Evolutionary conservation across 2,797 vertebrate genomes (phyloP).

Genomic region (Amniataba percoides): DNA sequence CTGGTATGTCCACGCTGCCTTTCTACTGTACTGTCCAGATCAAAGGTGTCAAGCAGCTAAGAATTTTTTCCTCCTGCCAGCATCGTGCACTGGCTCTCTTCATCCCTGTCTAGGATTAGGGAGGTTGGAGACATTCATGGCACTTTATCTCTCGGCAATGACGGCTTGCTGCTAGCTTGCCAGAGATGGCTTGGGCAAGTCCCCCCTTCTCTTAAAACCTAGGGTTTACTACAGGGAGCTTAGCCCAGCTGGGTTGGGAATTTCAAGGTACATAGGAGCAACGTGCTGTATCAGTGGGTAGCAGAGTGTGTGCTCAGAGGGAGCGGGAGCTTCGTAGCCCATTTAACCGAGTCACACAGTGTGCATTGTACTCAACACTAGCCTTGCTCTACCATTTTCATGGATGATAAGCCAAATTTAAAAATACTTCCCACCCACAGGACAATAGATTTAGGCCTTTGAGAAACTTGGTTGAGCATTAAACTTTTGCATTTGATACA

Average conservation of each 20-base stretch:
- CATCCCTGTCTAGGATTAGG: constrained; percentile 80
- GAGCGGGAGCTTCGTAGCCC: constrained; percentile 60
- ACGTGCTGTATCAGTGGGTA: constrained; percentile 72
- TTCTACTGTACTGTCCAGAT: constrained; percentile 71
- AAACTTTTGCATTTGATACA: constrained; percentile 58
- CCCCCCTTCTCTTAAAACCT: constrained; percentile 67
- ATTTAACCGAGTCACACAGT: constrained; percentile 74
- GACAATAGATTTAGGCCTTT: constrained; percentile 62
- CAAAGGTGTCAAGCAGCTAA: constrained; percentile 78
- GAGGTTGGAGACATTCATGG: constrained; percentile 72
- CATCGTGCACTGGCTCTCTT: constrained; percentile 65
- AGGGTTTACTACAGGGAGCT: constrained; percentile 74
- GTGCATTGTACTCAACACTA: constrained; percentile 72
- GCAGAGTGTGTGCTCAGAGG: constrained; percentile 73
- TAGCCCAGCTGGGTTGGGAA: constrained; percentile 69
- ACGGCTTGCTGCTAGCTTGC: constrained; percentile 68
- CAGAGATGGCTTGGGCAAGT: constrained; percentile 56
- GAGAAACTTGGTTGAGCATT: constrained; percentile 57
- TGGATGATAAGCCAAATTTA: constrained; percentile 73
- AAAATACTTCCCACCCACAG: constrained; percentile 64
- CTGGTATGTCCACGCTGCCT: constrained; percentile 69
- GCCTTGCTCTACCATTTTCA: constrained; percentile 62
- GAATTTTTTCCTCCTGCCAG: constrained; percentile 59
- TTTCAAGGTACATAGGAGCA: constrained; percentile 72
- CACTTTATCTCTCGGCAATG: constrained; percentile 77